A percentile compares a stretch with the other conserved stretches of the same genome.
phyloP scores from a whole-genome alignment of 2,797 vertebrate genomes.

The Gobio occitaniae region DNA sequence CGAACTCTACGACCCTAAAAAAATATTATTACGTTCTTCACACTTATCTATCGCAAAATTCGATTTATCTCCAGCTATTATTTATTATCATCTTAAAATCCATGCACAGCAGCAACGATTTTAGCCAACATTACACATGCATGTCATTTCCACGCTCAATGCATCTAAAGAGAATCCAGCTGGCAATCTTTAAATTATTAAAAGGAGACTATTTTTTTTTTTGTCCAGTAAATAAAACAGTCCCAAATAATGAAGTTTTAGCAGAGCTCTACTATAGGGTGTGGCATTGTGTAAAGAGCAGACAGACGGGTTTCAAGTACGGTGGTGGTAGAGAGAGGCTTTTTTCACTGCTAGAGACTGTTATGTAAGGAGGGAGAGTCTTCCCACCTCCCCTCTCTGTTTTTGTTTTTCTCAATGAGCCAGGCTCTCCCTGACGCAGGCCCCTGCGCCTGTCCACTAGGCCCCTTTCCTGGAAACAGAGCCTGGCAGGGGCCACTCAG shows the following conservation, averaged over 20 bases:
- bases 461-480: slow-evolving; percentile 85
- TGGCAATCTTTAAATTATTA: neutral
- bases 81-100: neutral
- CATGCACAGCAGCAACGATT: neutral
- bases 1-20: neutral
- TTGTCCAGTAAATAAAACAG: neutral
- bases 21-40: slow-evolving; percentile 8
- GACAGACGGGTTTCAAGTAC: slow-evolving; percentile 75
- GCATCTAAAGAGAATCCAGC: neutral
- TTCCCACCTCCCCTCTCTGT: slow-evolving; percentile 80
- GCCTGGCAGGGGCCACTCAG: slow-evolving; percentile 79
- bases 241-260: slow-evolving; percentile 35
- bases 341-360: slow-evolving; percentile 69
- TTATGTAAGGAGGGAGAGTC: slow-evolving; percentile 81
- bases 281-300: slow-evolving; percentile 56
- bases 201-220: neutral
- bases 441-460: slow-evolving; percentile 81
- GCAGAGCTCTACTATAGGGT: slow-evolving; percentile 54
- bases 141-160: neutral
- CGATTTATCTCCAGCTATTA: neutral
- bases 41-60: neutral
- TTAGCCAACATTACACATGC: neutral
- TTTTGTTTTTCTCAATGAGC: slow-evolving; percentile 89
- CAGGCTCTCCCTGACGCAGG: slow-evolving; percentile 79
- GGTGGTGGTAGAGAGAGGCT: slow-evolving; percentile 63